Conservation (phyloP, 2,113 vertebrate species). For the Leucosticte australis region DNA sequence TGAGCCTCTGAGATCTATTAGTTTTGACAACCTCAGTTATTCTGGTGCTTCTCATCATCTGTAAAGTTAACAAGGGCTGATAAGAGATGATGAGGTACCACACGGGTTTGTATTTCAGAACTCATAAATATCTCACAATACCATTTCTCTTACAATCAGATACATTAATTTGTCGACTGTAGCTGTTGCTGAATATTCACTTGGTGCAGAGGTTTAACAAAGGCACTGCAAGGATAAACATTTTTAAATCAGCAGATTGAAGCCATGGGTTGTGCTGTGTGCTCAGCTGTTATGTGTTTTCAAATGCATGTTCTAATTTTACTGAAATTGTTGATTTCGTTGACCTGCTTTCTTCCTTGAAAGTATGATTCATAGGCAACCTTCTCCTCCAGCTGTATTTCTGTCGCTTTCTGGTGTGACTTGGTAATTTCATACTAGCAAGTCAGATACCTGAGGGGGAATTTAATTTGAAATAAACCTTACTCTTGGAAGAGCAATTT, state of each 20-base stretch:
- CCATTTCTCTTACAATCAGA: conserved; percentile 74
- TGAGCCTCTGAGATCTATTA: conserved; percentile 63
- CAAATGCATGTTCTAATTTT: conserved; percentile 60
- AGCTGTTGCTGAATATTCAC: conserved; percentile 52
- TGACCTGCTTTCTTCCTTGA: conserved; percentile 59
- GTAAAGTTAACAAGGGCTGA: conserved; percentile 74
- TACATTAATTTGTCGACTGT: conserved; percentile 67
- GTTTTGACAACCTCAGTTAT: conserved; percentile 73
- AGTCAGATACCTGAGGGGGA: conserved; percentile 52
- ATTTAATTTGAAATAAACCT: conserved; percentile 71
- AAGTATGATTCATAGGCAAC: conserved; percentile 44
- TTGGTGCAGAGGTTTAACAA: conserved; percentile 55
- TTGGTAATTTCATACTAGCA: conserved; percentile 49
- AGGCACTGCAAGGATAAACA: conserved; percentile 59
- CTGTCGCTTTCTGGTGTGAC: conserved; percentile 21
- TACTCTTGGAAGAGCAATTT: conserved; percentile 56
- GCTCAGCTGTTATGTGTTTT: conserved; percentile 37
- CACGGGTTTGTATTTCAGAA: conserved; percentile 72
- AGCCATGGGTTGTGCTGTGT: neutral
- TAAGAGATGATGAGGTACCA: conserved; percentile 71
- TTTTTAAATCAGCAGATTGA: conserved; percentile 18
- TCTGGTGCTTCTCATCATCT: conserved; percentile 67
- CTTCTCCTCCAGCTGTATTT: conserved; percentile 16
- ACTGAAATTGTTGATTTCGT: conserved; percentile 42
- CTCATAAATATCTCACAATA: conserved; percentile 75